phyloP scores from a whole-genome alignment of 2,888 invertebrate genomes.

The Neria commutata region DNA sequence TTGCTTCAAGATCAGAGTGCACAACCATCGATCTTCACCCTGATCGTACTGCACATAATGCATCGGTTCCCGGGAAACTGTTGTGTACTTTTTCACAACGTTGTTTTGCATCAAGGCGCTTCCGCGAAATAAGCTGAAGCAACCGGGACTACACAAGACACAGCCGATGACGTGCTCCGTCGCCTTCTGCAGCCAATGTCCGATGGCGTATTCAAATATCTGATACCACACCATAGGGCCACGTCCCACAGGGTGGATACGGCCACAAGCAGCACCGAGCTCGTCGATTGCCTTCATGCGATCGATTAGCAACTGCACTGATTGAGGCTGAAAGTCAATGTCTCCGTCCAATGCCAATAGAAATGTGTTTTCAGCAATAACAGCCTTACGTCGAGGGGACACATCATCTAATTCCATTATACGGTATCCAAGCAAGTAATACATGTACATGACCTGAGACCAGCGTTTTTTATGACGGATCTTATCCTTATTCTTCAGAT shows the following conservation, averaged over 20 bases:
- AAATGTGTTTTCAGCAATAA: slow-evolving; percentile 81
- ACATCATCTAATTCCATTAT: slow-evolving; percentile 70
- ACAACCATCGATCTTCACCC: slow-evolving; percentile 97
- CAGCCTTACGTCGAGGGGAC: slow-evolving; percentile 64
- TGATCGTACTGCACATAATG: slow-evolving; percentile 94
- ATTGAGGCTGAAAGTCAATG: slow-evolving; percentile 83
- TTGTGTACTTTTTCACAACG: slow-evolving; percentile 88
- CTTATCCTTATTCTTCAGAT: slow-evolving; percentile 87
- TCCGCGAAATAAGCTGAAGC: slow-evolving; percentile 88
- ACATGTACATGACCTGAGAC: slow-evolving; percentile 97
- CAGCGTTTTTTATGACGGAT: slow-evolving; percentile 90
- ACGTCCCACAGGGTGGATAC: slow-evolving; percentile 86
- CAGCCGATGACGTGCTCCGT: slow-evolving; percentile 90
- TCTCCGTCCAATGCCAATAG: slow-evolving; percentile 86
- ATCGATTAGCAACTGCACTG: slow-evolving; percentile 79
- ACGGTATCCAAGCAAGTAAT: slow-evolving; percentile 82
- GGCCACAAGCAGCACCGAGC: slow-evolving; percentile 86
- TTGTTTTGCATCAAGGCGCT: slow-evolving; percentile 89
- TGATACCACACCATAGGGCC: slow-evolving; percentile 87
- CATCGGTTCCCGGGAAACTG: slow-evolving; percentile 75
- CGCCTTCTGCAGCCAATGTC: slow-evolving; percentile 92
- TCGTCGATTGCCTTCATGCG: slow-evolving; percentile 84
- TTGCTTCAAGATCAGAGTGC: slow-evolving; percentile 87
- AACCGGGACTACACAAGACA: slow-evolving; percentile 90
- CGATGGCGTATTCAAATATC: slow-evolving; percentile 89